These are phyloP conservation scores for Champsocephalus esox DNA, from an alignment of 2,797 vertebrate genomes.

Conservation along the genomic window DNA sequence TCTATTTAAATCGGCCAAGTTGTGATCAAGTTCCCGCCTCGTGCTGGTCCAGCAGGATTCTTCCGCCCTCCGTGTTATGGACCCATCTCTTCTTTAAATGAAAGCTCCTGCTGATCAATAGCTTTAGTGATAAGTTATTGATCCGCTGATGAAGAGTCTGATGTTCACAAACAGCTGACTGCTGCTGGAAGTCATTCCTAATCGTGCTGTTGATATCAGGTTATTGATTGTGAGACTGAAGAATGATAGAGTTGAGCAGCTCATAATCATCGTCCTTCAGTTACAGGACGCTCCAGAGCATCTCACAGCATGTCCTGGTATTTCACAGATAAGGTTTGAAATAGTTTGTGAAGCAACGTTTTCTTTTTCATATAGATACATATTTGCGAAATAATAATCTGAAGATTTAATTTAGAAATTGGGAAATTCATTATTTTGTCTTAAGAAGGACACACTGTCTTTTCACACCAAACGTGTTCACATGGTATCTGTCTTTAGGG, in stretches of 20 bases:
- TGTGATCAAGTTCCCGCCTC: neutral
- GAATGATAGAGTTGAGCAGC: slow-evolving; percentile 20
- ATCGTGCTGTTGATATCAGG: slow-evolving; percentile 46
- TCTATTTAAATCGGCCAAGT: neutral
- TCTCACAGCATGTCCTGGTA: neutral
- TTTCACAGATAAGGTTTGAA: neutral
- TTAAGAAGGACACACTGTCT: neutral
- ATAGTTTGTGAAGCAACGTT: neutral
- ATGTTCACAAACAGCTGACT: slow-evolving; percentile 32
- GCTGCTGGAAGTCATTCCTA: slow-evolving; percentile 39
- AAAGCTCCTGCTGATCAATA: slow-evolving; percentile 36
- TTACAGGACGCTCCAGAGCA: slow-evolving; percentile 18
- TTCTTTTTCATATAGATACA: neutral
- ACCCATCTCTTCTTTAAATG: slow-evolving; percentile 24
- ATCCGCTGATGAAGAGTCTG: slow-evolving; percentile 19
- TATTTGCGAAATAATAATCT: neutral
- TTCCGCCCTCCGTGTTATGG: neutral
- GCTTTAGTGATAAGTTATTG: slow-evolving; percentile 41
- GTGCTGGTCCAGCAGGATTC: neutral
- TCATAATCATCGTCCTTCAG: neutral
- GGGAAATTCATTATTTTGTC: neutral
- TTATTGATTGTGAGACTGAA: slow-evolving; percentile 41
- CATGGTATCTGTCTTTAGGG: neutral
- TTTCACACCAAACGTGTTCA: neutral
- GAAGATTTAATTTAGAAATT: neutral